Conservation (phyloP, 1,140 invertebrate genomes). For the Camponotus pennsylvanicus region DNA sequence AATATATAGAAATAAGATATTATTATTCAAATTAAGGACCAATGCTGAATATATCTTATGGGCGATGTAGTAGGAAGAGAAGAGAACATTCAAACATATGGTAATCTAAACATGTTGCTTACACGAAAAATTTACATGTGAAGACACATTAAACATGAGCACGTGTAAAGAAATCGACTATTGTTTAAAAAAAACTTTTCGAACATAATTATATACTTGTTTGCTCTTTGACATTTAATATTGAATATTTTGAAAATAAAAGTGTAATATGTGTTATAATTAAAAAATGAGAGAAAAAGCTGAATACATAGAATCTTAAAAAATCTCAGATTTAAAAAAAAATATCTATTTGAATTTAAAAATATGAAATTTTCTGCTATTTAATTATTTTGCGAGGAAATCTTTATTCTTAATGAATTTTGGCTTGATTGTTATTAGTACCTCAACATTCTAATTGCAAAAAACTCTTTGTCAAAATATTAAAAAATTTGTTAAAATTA, state of each 20-base stretch:
- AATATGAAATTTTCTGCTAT: not conserved
- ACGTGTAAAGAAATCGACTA: conserved; percentile 7
- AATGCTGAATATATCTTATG: conserved; percentile 13
- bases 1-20: conserved; percentile 19
- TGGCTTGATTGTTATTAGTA: not conserved
- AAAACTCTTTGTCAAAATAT: not conserved
- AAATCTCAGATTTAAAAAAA: not conserved
- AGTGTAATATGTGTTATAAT: not conserved
- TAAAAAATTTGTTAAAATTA: not conserved
- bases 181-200: not conserved
- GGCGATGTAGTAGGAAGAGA: not conserved
- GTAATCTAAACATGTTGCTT: conserved; percentile 20
- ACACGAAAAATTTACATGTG: conserved; percentile 13
- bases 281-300: not conserved
- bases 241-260: conserved; percentile 7
- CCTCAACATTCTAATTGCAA: not conserved
- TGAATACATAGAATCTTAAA: not conserved
- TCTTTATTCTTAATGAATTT: not conserved
- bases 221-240: not conserved
- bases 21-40: conserved; percentile 42
- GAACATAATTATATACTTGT: not conserved
- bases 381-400: not conserved
- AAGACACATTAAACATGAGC: not conserved
- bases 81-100: not conserved
- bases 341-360: not conserved